Evolutionary conservation across 2,797 vertebrate genomes (phyloP), one percentile per base, ranked within the genome.

Genomic region (Botia almorhae): DNA sequence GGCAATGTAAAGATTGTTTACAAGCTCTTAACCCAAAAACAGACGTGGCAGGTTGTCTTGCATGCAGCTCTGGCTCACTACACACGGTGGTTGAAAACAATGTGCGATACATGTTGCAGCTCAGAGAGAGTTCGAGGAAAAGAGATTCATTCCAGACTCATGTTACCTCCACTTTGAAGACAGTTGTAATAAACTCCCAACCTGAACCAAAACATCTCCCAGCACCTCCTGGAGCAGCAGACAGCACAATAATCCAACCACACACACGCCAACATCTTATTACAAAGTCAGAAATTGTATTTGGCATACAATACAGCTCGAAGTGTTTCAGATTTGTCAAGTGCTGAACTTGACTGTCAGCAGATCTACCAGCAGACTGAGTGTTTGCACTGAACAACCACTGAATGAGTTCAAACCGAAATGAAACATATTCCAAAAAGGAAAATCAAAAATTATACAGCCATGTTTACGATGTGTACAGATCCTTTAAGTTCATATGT

Each of bases 221-320:
- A 17, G 29, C 51, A 51, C n/a, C 63, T 68, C 85, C 83, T 74
- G 50, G 7, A 39, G 6, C 36, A 39, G 36, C 36, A 8, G 7
- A 75, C 78, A 81, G 83, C 76, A 93, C 87, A 93, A 90, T 90
- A 94, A 94, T 90, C 91, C 94, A 93, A 93, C 91, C 91, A 95
- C 92, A 95, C 91, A 96, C 95, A 94, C 91, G 93, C 77, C 4
- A 91, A 91, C 90, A 92, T 94, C 89, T 95, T 96, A 95, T 95
- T 93, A 96, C 95, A 96, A 96, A 87, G 93, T 96, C 95, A 96
- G 94, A 97, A 96, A 96, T 93, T 98, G 96, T 97, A 97, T 98
- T 97, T 97, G 96, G 96, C 95, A 95, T 95, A 96, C 95, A 96
- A 95, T 95, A 97, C 95, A 96, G 94, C 95, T 96, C 95, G 88